Base-by-base conservation (phyloP, 2,888 invertebrate species). In the Apotomis turbidana region DNA sequence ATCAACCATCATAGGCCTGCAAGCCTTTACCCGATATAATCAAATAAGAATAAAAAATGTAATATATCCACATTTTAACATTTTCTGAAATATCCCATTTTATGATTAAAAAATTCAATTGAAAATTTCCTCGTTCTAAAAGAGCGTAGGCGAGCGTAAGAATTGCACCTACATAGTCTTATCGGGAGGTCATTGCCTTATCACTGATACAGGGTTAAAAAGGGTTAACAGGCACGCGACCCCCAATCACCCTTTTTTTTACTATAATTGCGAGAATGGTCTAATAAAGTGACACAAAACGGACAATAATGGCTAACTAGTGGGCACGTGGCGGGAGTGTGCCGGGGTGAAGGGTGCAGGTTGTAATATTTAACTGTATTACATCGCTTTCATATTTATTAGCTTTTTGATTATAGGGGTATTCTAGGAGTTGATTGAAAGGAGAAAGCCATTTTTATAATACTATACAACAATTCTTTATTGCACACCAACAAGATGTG, bases 231-330 rank as follows among this genome's bases (percentile, higher is more conserved):
- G 60, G 60, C 68, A 70, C 62, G 62, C 68, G 52, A 55, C 64
- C 36, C 15, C 49, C 66, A 67, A 61, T 61, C 41, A 61, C 38
- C 12, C 57, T n/a, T 46, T 61, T 72, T 62, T 52, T 62, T 62
- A 58, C 68, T 72, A 36, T 52, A 71, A 72, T 72, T 73, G 69
- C 9, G 44, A 58, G 46, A 58, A 74, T 57, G 61, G 74, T 66
- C 70, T 71, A 71, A 63, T 67, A 66, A 68, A 62, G 68, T 71
- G 70, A 74, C 75, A 77, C 68, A 76, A 74, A 69, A 55, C 61
- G 70, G 60, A 74, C 74, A 76, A 77, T 78, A 75, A 78, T 76
- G 57, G 75, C 76, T 75, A 76, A 78, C 78, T 78, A 78, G 70
- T 70, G 60, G 74, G 2, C 80, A 73, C 78, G 80, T 79, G 79